phyloP scores from a whole-genome alignment of 2,888 invertebrate species.

The Galerucella pusilla region DNA sequence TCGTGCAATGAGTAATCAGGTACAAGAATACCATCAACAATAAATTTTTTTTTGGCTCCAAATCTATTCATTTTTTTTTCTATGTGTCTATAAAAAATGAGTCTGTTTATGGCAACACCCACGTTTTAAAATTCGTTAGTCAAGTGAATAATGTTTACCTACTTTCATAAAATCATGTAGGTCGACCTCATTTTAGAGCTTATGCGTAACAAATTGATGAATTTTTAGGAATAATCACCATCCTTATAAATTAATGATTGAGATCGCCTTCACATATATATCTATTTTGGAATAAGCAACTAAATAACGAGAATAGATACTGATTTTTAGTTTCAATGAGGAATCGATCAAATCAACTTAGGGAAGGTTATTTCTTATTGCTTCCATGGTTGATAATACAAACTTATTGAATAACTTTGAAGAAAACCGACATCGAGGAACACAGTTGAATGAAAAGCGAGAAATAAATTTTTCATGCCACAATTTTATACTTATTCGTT shows the following conservation, averaged over 20 bases:
- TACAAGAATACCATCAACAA: too few relatives aligned
- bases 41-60: not conserved
- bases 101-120: not conserved
- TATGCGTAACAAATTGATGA: not conserved
- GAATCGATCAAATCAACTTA: not conserved
- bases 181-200: not conserved
- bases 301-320: not conserved
- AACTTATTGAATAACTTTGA: not conserved
- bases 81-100: not conserved
- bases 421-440: not conserved
- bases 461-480: too few relatives aligned
- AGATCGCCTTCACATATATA: conserved; percentile 7
- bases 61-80: too few relatives aligned
- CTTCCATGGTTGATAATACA: not conserved
- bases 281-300: conserved; percentile 8
- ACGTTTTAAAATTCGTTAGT: not conserved
- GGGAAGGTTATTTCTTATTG: not conserved
- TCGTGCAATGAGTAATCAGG: too few relatives aligned
- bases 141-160: not conserved
- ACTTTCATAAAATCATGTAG: conserved; percentile 2
- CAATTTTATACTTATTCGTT: too few relatives aligned
- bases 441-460: too few relatives aligned
- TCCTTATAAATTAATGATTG: not conserved
- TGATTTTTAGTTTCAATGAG: not conserved
- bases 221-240: not conserved